Evolutionary conservation across 2,797 vertebrate genomes (phyloP), one percentile per base, ranked within the genome.

Genomic region (Semaprochilodus insignis): DNA sequence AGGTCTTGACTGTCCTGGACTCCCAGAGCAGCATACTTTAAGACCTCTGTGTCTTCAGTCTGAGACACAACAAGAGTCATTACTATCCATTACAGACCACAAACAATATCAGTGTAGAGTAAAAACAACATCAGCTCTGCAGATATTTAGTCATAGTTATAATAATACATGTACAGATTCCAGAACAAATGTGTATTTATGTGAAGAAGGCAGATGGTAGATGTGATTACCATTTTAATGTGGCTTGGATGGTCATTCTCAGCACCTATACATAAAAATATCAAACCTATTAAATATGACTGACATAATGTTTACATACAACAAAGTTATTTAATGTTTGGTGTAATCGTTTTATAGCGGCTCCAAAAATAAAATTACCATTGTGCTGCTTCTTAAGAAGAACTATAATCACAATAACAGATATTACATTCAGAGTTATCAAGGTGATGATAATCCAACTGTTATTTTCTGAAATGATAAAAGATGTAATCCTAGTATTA

Each of bases 41-140:
- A 44, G 8, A 44, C 44, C 3, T 44, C 44, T 44, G 3, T 6
- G 44, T 44, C 44, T 7, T 44, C 44, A 44, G 8, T 7, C 44
- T 44, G 8, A 44, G 44, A 44, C 10, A 44, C 44, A 44, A 44
- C 4, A 44, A 44, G 44, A 44, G 44, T 44, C 44, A 44, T 44
- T 44, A 44, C 8, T 5, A 44, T 44, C 44, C 44, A 44, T 44
- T 44, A 44, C 44, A 6, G 44, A 44, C 44, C 44, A 44, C 44
- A n/a, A 44, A 8, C 1, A 8, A 1, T 1, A 1, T 4, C 10
- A n/a, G n/a, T n/a, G n/a, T n/a, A n/a, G n/a, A n/a, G 44, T 44
- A 5, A 44, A 5, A 44, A 7, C 7, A 44, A 1, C 10, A 1
- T 44, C n/a, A n/a, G n/a, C n/a, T n/a, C n/a, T n/a, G n/a, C n/a